Percentiles rank a stretch among this genome's conserved stretches.
Conservation (phyloP, 2,113 vertebrate species). For the Hypocryptadius cinnamomeus region DNA sequence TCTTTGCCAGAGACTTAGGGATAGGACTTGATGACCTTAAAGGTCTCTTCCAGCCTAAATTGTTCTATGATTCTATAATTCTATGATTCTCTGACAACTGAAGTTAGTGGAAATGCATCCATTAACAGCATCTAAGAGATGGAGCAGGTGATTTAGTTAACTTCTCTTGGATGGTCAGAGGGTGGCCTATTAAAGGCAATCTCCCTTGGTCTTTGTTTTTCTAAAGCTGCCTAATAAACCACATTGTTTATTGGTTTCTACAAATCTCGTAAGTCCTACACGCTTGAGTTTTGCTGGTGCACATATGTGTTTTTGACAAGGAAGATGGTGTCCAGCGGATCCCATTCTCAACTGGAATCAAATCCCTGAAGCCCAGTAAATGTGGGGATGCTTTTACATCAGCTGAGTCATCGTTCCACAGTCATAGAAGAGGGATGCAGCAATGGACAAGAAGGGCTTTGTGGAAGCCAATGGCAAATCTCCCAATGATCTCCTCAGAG, state of each 20-base stretch:
- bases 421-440: background rate
- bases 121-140: background rate
- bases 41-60: background rate
- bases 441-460: background rate
- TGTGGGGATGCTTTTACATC: background rate
- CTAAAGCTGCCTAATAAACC: background rate
- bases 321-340: background rate
- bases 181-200: background rate
- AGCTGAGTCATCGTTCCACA: background rate
- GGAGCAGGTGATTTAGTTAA: background rate
- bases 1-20: background rate
- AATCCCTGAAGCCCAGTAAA: background rate
- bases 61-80: background rate
- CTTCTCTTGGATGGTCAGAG: background rate
- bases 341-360: background rate
- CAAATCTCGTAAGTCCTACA: background rate
- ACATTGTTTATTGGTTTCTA: background rate
- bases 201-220: background rate
- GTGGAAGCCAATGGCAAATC: background rate
- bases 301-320: background rate
- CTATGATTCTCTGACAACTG: background rate
- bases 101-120: background rate
- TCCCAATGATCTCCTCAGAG: background rate
- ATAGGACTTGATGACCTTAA: background rate
- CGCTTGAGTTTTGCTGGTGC: background rate